Evolutionary conservation across 1,140 invertebrate genomes (phyloP).

Genomic region (Hydropsyche tenuis): DNA sequence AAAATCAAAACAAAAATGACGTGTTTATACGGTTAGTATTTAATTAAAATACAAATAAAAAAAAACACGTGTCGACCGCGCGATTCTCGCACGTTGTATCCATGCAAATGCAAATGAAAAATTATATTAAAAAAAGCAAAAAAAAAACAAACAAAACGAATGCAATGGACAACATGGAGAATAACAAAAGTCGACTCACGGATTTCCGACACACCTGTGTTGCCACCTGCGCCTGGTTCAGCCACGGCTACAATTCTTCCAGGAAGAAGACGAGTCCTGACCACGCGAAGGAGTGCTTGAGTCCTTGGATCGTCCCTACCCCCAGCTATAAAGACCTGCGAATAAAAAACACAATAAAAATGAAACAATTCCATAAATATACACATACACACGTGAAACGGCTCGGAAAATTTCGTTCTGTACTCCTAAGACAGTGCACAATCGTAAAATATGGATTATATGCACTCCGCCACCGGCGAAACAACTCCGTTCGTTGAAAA

Average conservation of each 20-base stretch:
- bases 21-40: no score
- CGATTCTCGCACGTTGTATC: no score
- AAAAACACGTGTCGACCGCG: no score
- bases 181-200: slow-evolving; percentile 52
- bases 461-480: neutral
- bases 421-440: neutral
- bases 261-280: slow-evolving; percentile 71
- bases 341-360: slow-evolving; percentile 37
- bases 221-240: slow-evolving; percentile 63
- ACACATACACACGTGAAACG: no score
- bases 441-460: slow-evolving; percentile 9
- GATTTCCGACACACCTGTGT: slow-evolving; percentile 60
- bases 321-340: slow-evolving; percentile 72
- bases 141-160: neutral
- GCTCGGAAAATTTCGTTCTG: neutral
- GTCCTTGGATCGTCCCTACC: slow-evolving; percentile 71
- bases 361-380: no score
- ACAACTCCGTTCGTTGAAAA: neutral
- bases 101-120: neutral
- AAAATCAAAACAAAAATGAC: no score
- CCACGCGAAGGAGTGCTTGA: slow-evolving; percentile 70
- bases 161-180: slow-evolving; percentile 13
- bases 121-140: neutral
- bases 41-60: no score
- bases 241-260: slow-evolving; percentile 73